Percentiles rank a stretch among this genome's conserved stretches.
phyloP scores from a whole-genome alignment of 2,797 vertebrate genomes.

The Labeo calbasu region DNA sequence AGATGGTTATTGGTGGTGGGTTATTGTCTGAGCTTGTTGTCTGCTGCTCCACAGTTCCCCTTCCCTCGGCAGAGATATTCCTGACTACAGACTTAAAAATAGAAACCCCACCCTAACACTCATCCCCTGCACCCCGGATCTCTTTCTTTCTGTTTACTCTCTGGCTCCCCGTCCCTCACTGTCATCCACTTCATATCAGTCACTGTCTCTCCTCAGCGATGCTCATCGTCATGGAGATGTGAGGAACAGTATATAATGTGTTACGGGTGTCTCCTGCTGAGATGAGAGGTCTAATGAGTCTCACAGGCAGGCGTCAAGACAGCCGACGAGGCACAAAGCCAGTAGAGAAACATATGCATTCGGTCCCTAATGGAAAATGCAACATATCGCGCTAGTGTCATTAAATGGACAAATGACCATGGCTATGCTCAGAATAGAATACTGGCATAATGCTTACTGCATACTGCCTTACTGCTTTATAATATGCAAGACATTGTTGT shows the following conservation, averaged over 20 bases:
- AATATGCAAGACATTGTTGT: background rate
- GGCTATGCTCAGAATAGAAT: background rate
- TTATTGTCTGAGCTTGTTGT: slow-evolving; percentile 19
- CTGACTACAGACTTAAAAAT: slow-evolving; percentile 79
- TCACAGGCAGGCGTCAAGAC: slow-evolving; percentile 21
- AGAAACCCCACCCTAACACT: slow-evolving; percentile 69
- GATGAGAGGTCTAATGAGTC: slow-evolving; percentile 53
- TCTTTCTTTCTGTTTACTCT: slow-evolving; percentile 45
- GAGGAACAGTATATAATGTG: slow-evolving; percentile 22
- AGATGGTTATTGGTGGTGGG: background rate
- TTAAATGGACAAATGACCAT: background rate
- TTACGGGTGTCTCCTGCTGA: slow-evolving; percentile 43
- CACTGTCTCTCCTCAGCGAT: slow-evolving; percentile 31
- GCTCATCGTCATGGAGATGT: slow-evolving; percentile 54
- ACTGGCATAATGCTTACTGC: background rate
- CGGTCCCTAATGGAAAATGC: slow-evolving; percentile 1
- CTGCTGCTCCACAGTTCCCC: slow-evolving; percentile 34
- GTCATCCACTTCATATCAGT: slow-evolving; percentile 30
- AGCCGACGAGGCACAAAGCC: slow-evolving; percentile 23
- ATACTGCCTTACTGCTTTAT: background rate
- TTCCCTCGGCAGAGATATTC: slow-evolving; percentile 66
- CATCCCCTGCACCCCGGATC: slow-evolving; percentile 59
- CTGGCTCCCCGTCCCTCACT: slow-evolving; percentile 51
- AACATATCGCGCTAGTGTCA: background rate
- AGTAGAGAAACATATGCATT: slow-evolving; percentile 19